These are phyloP conservation scores for Triplophysa rosa DNA, from an alignment of 2,113 vertebrate species.

Conservation along the genomic window DNA sequence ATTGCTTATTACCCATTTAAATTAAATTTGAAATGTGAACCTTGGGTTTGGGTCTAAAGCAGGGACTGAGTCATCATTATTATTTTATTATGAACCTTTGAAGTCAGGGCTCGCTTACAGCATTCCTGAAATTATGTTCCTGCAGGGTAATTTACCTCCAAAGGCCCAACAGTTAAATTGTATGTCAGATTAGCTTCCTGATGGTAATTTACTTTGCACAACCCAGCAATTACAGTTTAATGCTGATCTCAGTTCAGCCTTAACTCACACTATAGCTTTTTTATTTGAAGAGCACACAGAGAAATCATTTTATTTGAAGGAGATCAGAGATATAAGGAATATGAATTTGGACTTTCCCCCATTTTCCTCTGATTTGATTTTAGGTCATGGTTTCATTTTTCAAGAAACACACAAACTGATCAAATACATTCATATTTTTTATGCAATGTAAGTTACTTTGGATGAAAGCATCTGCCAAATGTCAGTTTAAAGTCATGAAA, in stretches of 20 bases:
- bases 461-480: too few species aligned
- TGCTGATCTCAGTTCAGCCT: conserved; percentile 26
- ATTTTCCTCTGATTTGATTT: conserved; percentile 48
- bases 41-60: not conserved
- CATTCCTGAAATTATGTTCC: conserved; percentile 2
- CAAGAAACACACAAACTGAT: too few species aligned
- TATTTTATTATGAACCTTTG: conserved; percentile 32
- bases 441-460: too few species aligned
- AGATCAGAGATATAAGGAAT: conserved; percentile 51
- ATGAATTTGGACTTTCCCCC: conserved; percentile 39
- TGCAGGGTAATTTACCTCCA: conserved; percentile 22
- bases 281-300: conserved; percentile 52
- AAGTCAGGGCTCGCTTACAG: conserved; percentile 29
- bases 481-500: too few species aligned
- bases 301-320: conserved; percentile 41
- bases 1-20: conserved; percentile 17
- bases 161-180: conserved; percentile 12
- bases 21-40: conserved; percentile 20
- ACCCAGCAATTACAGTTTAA: conserved; percentile 19
- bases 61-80: conserved; percentile 19
- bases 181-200: conserved; percentile 29
- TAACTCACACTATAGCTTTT: conserved; percentile 44
- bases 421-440: too few species aligned
- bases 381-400: too few species aligned
- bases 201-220: conserved; percentile 34